Evolutionary conservation across 2,113 vertebrate species (phyloP).

Genomic region (rabbit (Oryctolagus cuniculus)): mOryCun1.1 NC_091453.1:17972501-17973000

Average conservation of each 20-base stretch:
- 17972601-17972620: neutral
- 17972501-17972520: too few relatives aligned
- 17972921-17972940: neutral
- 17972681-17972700: too few relatives aligned
- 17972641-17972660: neutral
- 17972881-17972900: neutral
- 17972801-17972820: neutral
- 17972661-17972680: conserved; percentile 6
- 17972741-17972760: neutral
- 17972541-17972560: conserved; percentile 39
- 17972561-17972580: neutral
- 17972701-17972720: neutral
- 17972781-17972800: neutral
- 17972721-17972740: neutral
- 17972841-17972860: neutral
- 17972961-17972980: neutral
- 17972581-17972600: neutral
- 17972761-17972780: neutral
- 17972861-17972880: neutral
- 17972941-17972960: neutral
- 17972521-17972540: too few relatives aligned
- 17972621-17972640: neutral
- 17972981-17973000: conserved; percentile 22
- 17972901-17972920: neutral
- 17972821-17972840: neutral